These are phyloP conservation scores for Oscheius sp. DNA, from an alignment of 2,888 invertebrate species.

Conservation along the genomic window DNA sequence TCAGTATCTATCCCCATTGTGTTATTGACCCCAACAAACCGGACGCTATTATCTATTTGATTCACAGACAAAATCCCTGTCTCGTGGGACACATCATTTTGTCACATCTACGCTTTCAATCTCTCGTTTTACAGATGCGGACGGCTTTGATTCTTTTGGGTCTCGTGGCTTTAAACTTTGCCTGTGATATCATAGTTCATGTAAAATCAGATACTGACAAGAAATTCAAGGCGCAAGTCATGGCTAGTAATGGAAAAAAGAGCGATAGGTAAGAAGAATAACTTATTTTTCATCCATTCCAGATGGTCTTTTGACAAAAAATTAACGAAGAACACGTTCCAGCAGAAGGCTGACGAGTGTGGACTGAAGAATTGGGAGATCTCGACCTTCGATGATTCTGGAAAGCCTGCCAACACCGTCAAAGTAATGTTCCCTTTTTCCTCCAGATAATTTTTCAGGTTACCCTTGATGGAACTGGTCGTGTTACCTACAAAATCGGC, in stretches of 20 bases:
- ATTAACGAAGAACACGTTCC: constrained; percentile 63
- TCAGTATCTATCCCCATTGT: neutral
- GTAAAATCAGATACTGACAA: constrained; percentile 66
- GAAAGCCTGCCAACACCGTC: constrained; percentile 42
- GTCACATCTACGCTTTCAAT: constrained; percentile 19
- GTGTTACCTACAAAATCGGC: constrained; percentile 51
- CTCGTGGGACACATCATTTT: too few species aligned
- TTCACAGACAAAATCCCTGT: too few species aligned
- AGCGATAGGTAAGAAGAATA: constrained; percentile 56
- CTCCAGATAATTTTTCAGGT: constrained; percentile 15
- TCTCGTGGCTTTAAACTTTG: constrained; percentile 43
- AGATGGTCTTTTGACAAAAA: constrained; percentile 66
- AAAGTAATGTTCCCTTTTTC: constrained; percentile 27
- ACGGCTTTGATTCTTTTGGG: constrained; percentile 38
- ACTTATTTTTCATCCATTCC: constrained; percentile 11
- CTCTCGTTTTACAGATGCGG: constrained; percentile 34
- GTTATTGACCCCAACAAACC: neutral
- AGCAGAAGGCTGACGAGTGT: constrained; percentile 67
- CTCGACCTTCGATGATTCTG: constrained; percentile 57
- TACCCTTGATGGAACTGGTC: constrained; percentile 39
- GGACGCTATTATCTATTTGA: neutral
- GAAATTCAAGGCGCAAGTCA: constrained; percentile 65
- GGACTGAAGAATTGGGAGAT: constrained; percentile 63
- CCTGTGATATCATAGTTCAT: constrained; percentile 68
- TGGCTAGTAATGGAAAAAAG: constrained; percentile 65